phyloP scores from a whole-genome alignment of 2,888 invertebrate genomes.

The Hermaeophaga mercurialis region DNA sequence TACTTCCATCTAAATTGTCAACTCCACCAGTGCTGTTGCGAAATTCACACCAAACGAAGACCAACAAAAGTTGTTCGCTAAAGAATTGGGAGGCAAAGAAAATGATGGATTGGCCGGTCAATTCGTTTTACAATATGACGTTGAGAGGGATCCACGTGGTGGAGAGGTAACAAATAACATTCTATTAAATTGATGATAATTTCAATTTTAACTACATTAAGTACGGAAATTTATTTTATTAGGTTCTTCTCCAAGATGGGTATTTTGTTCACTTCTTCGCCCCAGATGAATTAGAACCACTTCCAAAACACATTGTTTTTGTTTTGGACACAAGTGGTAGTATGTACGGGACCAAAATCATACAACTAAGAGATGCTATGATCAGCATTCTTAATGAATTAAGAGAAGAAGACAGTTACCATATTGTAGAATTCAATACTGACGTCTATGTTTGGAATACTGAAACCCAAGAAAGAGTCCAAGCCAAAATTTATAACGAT shows the following conservation, averaged over 20 bases:
- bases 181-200: too few relatives aligned
- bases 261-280: slow-evolving; percentile 80
- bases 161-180: too few relatives aligned
- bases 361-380: slow-evolving; percentile 71
- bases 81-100: slow-evolving; percentile 50
- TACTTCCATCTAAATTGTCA: slow-evolving; percentile 45
- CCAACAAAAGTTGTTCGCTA: slow-evolving; percentile 62
- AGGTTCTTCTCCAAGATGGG: slow-evolving; percentile 69
- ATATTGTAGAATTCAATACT: slow-evolving; percentile 32
- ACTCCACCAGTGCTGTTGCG: slow-evolving; percentile 51
- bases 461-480: slow-evolving; percentile 51
- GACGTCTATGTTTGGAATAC: slow-evolving; percentile 32
- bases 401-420: slow-evolving; percentile 24
- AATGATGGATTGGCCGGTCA: slow-evolving; percentile 65
- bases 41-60: slow-evolving; percentile 64
- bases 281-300: slow-evolving; percentile 63
- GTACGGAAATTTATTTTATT: slow-evolving; percentile 7
- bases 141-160: slow-evolving; percentile 63
- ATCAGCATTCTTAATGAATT: slow-evolving; percentile 61
- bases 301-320: slow-evolving; percentile 72
- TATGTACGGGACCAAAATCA: slow-evolving; percentile 71
- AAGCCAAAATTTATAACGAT: slow-evolving; percentile 43
- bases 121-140: slow-evolving; percentile 73
- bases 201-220: slow-evolving; percentile 33
- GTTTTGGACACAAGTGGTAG: slow-evolving; percentile 77